Evolutionary conservation across 1,140 invertebrate genomes (phyloP), one percentile per base, ranked within the genome.

Genomic region (Meloidogyne floridensis): DNA sequence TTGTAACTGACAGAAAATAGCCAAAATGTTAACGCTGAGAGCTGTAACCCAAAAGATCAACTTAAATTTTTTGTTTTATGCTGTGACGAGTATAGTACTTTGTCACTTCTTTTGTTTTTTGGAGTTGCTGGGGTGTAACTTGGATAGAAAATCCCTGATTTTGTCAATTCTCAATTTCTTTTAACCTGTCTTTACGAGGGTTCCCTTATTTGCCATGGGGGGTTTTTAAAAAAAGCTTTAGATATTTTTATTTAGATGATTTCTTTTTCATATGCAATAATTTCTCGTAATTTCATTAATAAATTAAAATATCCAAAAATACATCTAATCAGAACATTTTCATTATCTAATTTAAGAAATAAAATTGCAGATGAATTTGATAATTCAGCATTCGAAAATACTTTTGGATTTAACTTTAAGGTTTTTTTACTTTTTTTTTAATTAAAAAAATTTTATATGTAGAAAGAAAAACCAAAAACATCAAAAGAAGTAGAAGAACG

Each of bases 401-500:
- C 32, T 32, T 59, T 59, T 59, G 59, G n/a, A 65, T 65, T 65
- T 18, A 18, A 65, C 2, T 65, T 65, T 65, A 15, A 65, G 15
- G 59, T 65, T 65, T n/a, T 65, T 65, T 65, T 65, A 18, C n/a
- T n/a, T 47, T 54, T 54, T 65, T n/a, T n/a, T 18, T n/a, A n/a
- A n/a, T 65, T 65, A 18, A 59, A 59, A 15, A n/a, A 7, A n/a
- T 11, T n/a, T 65, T 65, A n/a, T n/a, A 65, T 32, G 2, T 65
- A 65, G 59, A 65, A 65, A 65, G 15, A 65, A 65, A 65, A 65
- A n/a, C 59, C 59, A 6, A 65, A 65, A 65, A 7, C 59, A 5
- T 65, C 59, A 65, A 65, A 65, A 65, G 59, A 65, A 65, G 59
- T 65, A n/a, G 59, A 65, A n/a, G 59, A 65, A 65, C 59, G 59